These are phyloP conservation scores for Tachuris rubrigastra DNA, from an alignment of 2,113 vertebrate genomes.

Conservation along the genomic window DNA sequence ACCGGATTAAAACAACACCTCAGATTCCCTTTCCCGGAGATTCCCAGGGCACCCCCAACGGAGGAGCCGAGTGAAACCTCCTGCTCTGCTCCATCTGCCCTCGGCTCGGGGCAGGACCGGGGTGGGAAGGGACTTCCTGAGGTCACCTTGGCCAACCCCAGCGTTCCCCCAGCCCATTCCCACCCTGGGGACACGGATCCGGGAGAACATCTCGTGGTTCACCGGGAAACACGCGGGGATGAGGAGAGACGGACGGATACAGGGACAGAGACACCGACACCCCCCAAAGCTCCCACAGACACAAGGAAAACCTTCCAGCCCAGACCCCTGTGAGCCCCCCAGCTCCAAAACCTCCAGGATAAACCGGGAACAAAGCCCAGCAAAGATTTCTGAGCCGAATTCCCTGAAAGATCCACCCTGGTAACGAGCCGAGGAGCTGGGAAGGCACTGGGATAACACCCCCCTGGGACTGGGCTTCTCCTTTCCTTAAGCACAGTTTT, in stretches of 20 bases:
- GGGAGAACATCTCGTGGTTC: background rate
- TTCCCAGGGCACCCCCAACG: background rate
- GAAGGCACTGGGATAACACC: background rate
- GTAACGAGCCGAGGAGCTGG: rapidly evolving
- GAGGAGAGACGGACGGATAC: background rate
- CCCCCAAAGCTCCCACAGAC: background rate
- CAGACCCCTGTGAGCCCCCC: rapidly evolving
- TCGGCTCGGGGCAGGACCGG: rapidly evolving
- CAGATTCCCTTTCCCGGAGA: background rate
- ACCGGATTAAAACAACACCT: background rate
- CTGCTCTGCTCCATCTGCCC: background rate
- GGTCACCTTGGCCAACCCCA: background rate
- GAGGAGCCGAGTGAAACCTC: background rate
- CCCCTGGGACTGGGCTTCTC: background rate
- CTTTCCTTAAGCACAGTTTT: background rate
- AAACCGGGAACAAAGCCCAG: background rate
- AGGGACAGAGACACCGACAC: background rate
- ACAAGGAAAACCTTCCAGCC: background rate
- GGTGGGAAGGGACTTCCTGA: background rate
- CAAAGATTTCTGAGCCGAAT: background rate
- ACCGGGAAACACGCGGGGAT: rapidly evolving
- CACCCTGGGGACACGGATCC: rapidly evolving
- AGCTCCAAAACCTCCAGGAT: background rate
- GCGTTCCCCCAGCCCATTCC: background rate
- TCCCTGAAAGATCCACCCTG: background rate